phyloP scores from a whole-genome alignment of 2,797 vertebrate genomes.

The Coracias cyanogaster region DNA sequence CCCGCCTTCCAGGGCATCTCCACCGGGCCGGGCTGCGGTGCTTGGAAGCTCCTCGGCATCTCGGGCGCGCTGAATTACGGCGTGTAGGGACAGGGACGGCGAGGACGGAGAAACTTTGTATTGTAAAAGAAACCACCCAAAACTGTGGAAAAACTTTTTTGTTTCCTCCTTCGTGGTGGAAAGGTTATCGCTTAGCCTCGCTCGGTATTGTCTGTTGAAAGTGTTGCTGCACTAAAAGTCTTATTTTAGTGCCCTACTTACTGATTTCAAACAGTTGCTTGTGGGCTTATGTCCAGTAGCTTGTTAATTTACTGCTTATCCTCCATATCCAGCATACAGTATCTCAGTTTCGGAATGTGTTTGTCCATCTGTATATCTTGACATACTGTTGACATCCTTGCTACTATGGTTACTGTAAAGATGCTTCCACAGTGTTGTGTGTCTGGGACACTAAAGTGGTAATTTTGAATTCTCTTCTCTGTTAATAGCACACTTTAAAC shows the following conservation, averaged over 20 bases:
- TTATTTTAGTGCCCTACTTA: background rate
- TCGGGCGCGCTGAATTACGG: background rate
- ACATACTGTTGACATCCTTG: background rate
- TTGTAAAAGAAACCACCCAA: background rate
- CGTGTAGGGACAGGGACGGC: background rate
- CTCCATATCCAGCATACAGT: background rate
- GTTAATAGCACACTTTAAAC: background rate
- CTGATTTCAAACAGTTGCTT: background rate
- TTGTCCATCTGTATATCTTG: background rate
- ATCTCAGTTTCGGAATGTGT: background rate
- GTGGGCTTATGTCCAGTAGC: background rate
- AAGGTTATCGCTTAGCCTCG: background rate
- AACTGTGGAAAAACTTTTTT: background rate
- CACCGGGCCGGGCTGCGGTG: background rate
- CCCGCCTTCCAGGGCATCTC: background rate
- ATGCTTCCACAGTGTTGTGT: background rate
- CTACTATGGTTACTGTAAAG: conserved; percentile 1
- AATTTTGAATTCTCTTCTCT: background rate
- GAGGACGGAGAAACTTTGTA: background rate
- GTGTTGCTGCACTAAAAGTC: background rate
- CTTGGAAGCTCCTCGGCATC: background rate
- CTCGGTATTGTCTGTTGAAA: background rate
- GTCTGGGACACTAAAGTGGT: background rate
- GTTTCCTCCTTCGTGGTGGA: background rate
- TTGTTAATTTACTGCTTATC: background rate